Base-by-base conservation (phyloP, 1,140 invertebrate genomes). In the Macrosteles quadrilineatus region DNA sequence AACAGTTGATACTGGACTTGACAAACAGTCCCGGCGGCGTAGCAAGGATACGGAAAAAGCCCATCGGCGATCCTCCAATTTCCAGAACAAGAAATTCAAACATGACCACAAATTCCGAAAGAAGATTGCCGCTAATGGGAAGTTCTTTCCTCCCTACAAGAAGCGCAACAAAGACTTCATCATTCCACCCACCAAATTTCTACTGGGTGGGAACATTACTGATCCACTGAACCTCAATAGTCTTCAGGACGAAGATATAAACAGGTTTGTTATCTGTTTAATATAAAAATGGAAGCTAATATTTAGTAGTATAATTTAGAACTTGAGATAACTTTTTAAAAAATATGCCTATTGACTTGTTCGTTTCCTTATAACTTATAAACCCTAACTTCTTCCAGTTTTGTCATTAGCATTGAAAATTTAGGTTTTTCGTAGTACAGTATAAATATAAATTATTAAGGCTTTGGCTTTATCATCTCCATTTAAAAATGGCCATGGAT, bases 181-280 rank as follows among this genome's bases (percentile, higher is more conserved):
- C 55, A 90, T 94, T 71, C 88, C 93, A 32, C 94, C 95, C 0
- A 96, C 94, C 1, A 97, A 97, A 81, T 98, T 98, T 83, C 82
- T 98, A 4, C 84, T 98, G 1, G 96, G 96, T 62, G 96, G 96
- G 21, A 98, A 96, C 78, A 97, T 97, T 73, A 91, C 89, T 73
- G 96, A 98, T 84, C 96, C 96, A 0, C 81, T 98, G 12, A 98
- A 98, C 84, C 82, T 98, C 63, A 95, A 95, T 75, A 95, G 95
- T 78, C 84, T 98, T 75, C 91, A 93, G 79, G 89, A 95, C 81
- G 93, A 95, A 80, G 91, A 94, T 78, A 87, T 94, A 9, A 93
- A 93, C 72, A 85, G 90, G 75, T 76, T 73, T 69, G 68, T 67
- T 14, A 36, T n/a, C n/a, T n/a, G n/a, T n/a, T n/a, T n/a, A n/a